Percentiles rank a stretch among this genome's conserved stretches.
phyloP scores from a whole-genome alignment of 2,797 vertebrate species.

The Acridotheres tristis region DNA sequence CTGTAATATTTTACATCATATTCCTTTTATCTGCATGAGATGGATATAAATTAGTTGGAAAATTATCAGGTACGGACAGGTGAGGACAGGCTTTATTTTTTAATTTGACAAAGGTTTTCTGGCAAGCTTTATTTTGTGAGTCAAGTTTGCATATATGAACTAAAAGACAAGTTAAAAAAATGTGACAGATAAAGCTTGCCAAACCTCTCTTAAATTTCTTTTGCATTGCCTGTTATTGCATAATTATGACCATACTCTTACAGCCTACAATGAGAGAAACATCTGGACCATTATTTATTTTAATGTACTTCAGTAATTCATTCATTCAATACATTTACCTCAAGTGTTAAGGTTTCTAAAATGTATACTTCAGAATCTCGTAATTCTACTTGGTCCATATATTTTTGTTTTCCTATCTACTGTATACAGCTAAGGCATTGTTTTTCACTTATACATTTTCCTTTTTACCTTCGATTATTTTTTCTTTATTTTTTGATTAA shows the following conservation, averaged over 20 bases:
- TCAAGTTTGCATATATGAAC: not conserved
- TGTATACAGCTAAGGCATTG: not conserved
- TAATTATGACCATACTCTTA: not conserved
- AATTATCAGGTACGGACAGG: not conserved
- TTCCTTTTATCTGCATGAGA: not conserved
- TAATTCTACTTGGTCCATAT: not conserved
- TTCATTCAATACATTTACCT: not conserved
- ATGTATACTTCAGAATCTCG: not conserved
- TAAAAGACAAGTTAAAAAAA: not conserved
- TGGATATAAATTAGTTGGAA: not conserved
- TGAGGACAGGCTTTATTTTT: not conserved
- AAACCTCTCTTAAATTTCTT: not conserved
- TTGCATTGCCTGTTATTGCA: not conserved
- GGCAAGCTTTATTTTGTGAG: not conserved
- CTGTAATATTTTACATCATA: not conserved
- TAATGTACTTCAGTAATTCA: not conserved
- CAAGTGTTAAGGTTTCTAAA: not conserved
- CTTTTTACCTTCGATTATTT: not conserved
- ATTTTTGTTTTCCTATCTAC: not conserved
- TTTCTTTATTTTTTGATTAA: not conserved
- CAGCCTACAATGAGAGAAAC: not conserved
- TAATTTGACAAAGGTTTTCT: not conserved
- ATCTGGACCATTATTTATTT: not conserved
- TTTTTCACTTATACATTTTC: not conserved
- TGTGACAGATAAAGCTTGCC: not conserved